Base-by-base conservation (phyloP, 2,113 vertebrate species). In the Dissostichus mawsoni region DNA sequence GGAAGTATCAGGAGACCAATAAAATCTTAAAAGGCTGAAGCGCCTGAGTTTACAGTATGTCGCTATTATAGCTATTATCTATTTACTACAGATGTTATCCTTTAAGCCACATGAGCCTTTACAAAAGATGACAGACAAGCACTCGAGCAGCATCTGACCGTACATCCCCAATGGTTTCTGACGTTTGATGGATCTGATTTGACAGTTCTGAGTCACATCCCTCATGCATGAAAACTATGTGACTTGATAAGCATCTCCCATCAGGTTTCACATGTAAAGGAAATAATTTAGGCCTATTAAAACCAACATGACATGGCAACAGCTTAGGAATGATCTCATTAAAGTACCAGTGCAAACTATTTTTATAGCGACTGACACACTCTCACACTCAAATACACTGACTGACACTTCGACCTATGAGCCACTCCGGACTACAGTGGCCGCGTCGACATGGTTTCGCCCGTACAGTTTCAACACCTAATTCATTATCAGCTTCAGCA, bases 401-500 rank as follows among this genome's bases (percentile, higher is more conserved):
- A 89, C 62, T 50, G 69, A 86, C 86, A 78, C 84, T 90, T 80
- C 90, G 90, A 92, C 92, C 91, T 85, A 81, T 90, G 89, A 91
- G 85, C 80, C 63, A 51, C 81, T 86, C 84, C 16, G 83, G 82
- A 83, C 75, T 67, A 86, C 77, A 78, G 84, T 53, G 86, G 81
- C 79, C 56, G 84, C 70, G 90, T 92, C 87, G 87, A 93, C 92
- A 92, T 83, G 83, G 80, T 89, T 89, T 92, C 90, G 89, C 84
- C 73, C 76, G 52, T 53, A 71, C 85, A 79, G 77, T 93, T 92
- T 95, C 94, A 94, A 94, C 95, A 95, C 94, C 92, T 91, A 93
- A 93, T 94, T 91, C 87, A 94, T 95, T 95, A 95, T 94, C 89
- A 91, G 85, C 76, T 61, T 73, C 89, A 87, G 91, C 84, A 87